A percentile compares a stretch with the other conserved stretches of the same genome.
Conservation (phyloP, 2,113 vertebrate species). For the Acinonyx jubatus region DNA sequence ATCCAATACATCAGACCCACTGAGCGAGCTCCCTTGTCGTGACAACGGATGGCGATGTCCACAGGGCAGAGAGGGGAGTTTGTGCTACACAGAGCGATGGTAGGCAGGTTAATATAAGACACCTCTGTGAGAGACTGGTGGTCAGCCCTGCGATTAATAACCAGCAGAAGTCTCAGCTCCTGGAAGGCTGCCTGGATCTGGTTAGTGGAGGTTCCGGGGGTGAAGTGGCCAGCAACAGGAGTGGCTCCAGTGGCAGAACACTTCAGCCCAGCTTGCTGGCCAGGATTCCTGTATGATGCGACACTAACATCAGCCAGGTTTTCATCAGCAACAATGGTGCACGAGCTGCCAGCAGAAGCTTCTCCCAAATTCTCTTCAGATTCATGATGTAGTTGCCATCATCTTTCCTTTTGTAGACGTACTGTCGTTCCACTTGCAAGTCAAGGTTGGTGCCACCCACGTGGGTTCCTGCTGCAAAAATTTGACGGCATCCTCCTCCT, state of each 20-base stretch:
- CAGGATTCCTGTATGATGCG: neutral
- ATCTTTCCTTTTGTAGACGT: neutral
- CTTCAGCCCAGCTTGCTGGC: neutral
- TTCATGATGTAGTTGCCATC: neutral
- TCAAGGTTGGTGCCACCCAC: neutral
- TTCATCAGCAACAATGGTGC: neutral
- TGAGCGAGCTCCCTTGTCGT: neutral
- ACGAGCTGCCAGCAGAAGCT: neutral
- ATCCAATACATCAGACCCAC: neutral
- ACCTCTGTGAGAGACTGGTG: neutral
- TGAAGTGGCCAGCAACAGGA: neutral
- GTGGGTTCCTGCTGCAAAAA: neutral
- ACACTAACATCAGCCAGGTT: neutral
- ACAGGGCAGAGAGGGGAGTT: neutral
- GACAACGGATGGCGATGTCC: neutral
- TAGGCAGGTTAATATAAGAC: neutral
- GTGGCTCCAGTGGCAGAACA: neutral
- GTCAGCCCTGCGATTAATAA: neutral
- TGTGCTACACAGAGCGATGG: neutral
- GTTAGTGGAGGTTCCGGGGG: neutral
- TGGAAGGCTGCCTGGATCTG: neutral
- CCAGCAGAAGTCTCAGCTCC: neutral
- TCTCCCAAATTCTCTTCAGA: neutral
- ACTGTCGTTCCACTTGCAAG: neutral
- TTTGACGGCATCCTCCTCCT: neutral